Conservation (phyloP, 2,797 vertebrate species). For the Myiotriccus ornatus region DNA sequence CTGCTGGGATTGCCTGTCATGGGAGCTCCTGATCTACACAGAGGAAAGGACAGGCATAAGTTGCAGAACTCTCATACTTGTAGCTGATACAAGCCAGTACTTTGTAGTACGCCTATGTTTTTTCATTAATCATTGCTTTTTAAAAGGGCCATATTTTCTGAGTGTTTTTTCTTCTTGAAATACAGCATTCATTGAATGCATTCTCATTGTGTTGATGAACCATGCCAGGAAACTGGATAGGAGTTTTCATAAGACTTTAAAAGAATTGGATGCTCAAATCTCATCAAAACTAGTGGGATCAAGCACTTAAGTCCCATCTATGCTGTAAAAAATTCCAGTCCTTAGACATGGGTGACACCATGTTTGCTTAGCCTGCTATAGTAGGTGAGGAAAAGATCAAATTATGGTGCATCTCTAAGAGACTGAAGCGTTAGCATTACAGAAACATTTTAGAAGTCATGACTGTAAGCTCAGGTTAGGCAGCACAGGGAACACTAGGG, state of each 20-base stretch:
- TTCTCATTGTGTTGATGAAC: background rate
- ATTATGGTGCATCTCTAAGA: background rate
- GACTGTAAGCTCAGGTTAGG: background rate
- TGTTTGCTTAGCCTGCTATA: background rate
- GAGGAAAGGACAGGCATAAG: background rate
- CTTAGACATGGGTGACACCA: background rate
- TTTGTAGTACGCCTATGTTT: background rate
- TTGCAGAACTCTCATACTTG: background rate
- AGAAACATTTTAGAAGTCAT: background rate
- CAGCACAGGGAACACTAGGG: background rate
- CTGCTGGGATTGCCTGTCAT: background rate
- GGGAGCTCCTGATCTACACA: background rate
- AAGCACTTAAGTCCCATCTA: background rate
- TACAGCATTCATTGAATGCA: background rate
- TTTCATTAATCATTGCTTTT: background rate
- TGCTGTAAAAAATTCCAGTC: background rate
- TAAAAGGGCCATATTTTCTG: background rate
- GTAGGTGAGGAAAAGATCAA: background rate
- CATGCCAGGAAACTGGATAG: background rate
- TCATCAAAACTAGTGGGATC: background rate
- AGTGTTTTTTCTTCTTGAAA: background rate
- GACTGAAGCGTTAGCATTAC: fast-evolving
- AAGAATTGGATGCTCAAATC: background rate
- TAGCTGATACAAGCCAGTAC: background rate
- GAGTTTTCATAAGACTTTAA: background rate